Evolutionary conservation across 2,797 vertebrate genomes (phyloP).

Genomic region (Lindbergichthys nudifrons): DNA sequence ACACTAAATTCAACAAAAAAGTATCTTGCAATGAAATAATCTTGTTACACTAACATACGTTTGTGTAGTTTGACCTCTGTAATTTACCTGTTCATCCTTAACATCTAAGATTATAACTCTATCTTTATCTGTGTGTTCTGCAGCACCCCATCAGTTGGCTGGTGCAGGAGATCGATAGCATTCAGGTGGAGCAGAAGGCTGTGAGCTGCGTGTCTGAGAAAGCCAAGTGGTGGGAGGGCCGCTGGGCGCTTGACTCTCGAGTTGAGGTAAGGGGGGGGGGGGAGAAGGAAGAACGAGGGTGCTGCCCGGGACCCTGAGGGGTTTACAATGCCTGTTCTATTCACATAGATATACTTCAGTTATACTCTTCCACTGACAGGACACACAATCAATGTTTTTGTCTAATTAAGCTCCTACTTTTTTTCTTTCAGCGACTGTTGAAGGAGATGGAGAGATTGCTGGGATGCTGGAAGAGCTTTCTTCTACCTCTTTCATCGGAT

Average conservation of each 20-base stretch:
- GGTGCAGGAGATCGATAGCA: slow-evolving; percentile 88
- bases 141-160: slow-evolving; percentile 83
- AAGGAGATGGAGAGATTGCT: slow-evolving; percentile 86
- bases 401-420: not conserved
- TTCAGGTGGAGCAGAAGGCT: slow-evolving; percentile 89
- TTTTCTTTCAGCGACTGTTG: slow-evolving; percentile 82
- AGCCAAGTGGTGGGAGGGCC: slow-evolving; percentile 91
- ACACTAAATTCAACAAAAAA: not conserved
- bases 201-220: slow-evolving; percentile 88
- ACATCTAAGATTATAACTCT: not conserved
- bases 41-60: too few relatives aligned
- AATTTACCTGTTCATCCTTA: not conserved
- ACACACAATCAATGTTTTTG: not conserved
- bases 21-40: not conserved
- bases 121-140: slow-evolving; percentile 39
- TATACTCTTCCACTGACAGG: not conserved
- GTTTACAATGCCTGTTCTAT: not conserved
- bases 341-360: not conserved
- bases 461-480: slow-evolving; percentile 88
- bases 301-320: not conserved
- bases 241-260: slow-evolving; percentile 86
- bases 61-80: not conserved
- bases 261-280: slow-evolving; percentile 84
- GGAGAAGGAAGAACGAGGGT: not conserved
- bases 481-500: slow-evolving; percentile 82